Base-by-base conservation (phyloP, 2,113 vertebrate species). In the Steatornis caripensis region DNA sequence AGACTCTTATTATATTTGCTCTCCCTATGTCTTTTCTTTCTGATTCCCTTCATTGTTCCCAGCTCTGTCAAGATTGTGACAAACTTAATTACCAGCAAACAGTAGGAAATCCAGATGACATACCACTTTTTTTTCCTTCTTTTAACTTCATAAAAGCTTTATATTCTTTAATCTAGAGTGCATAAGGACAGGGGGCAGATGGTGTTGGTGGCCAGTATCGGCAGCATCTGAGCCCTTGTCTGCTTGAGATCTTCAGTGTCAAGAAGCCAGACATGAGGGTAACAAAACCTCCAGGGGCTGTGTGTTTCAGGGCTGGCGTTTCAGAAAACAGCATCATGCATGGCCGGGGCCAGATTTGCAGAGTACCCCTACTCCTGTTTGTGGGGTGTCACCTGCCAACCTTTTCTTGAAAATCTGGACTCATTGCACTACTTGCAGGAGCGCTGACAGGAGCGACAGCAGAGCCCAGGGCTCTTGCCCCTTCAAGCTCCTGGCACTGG, bases 1-100 rank as follows among this genome's bases (percentile, higher is more conserved):
- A 86, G 71, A 79, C n/a, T 86, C 80, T 88, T 90, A 61, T 87
- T 94, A 75, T 86, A 64, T 95, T 95, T 94, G 77, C 46, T 45
- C 86, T 95, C 87, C 86, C 85, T 81, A 62, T 83, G 41, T 82
- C 70, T 91, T 90, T 90, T 87, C 83, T 94, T 93, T 95, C 72
- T 74, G 79, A 89, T 91, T 87, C 69, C 16, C 54, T 93, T 26
- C 60, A 84, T 88, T 94, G 91, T 97, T 97, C 86, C 68, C 88
- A 79, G 95, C 90, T 91, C 92, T 97, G 86, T 96, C 89, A 92
- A 96, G 88, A 81, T 39, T 94, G 68, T 91, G 93, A 96, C 95
- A 97, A 95, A 96, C 88, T 97, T 96, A 97, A 97, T 97, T 97
- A 96, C 78, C 84, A 78, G 93, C 64, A 84, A 97, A 90, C 84